These are phyloP conservation scores for Esperia sulphurella DNA, from an alignment of 2,888 invertebrate species.

Conservation along the genomic window DNA sequence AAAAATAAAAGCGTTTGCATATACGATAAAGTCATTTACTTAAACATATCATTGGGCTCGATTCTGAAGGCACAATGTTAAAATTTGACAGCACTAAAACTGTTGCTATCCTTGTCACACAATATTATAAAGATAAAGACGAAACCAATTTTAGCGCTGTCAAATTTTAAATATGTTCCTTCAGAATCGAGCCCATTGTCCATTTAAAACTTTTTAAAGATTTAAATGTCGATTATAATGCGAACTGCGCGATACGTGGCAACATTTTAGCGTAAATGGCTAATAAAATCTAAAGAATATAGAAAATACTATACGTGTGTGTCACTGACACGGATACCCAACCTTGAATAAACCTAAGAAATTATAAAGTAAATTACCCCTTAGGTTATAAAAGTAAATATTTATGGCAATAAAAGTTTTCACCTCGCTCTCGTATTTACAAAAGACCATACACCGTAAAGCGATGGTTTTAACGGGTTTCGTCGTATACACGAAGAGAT, in stretches of 20 bases:
- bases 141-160: too few species aligned
- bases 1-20: background rate
- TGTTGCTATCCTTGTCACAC: too few species aligned
- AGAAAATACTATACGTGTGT: background rate
- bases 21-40: background rate
- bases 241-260: too few species aligned
- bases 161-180: too few species aligned
- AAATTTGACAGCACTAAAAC: too few species aligned
- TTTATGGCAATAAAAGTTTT: conserved; percentile 34
- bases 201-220: background rate
- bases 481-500: conserved; percentile 10
- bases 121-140: too few species aligned
- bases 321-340: conserved; percentile 8
- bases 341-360: conserved; percentile 15
- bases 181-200: too few species aligned
- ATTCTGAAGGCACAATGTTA: too few species aligned
- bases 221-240: background rate
- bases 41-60: background rate
- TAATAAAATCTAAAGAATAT: background rate
- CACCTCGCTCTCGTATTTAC: conserved; percentile 10
- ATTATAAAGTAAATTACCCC: conserved; percentile 14
- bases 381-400: conserved; percentile 24
- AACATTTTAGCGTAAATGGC: background rate
- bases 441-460: background rate
- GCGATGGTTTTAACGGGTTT: conserved; percentile 6